phyloP scores from a whole-genome alignment of 2,113 vertebrate genomes.

The Taxidea taxus region DNA sequence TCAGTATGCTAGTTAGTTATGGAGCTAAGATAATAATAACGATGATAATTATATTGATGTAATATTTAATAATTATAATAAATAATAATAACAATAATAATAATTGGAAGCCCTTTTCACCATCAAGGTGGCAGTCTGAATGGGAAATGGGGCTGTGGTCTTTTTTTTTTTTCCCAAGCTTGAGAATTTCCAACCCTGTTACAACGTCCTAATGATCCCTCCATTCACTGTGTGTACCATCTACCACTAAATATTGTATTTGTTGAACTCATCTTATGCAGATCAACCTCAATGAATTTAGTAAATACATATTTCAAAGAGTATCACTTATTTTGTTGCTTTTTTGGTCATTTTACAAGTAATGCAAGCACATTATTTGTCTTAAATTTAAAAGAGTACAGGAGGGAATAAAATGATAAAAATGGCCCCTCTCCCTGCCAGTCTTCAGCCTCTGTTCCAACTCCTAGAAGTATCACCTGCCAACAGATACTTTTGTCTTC shows the following conservation, averaged over 20 bases:
- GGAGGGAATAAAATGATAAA: neutral
- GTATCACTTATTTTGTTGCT: neutral
- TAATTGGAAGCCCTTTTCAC: neutral
- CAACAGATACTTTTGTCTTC: neutral
- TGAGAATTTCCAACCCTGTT: neutral
- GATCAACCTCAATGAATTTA: neutral
- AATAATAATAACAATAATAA: neutral
- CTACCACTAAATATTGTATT: neutral
- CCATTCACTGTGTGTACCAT: no score
- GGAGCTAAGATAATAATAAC: neutral
- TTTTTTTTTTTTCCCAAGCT: neutral
- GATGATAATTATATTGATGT: neutral
- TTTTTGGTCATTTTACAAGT: neutral
- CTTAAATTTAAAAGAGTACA: neutral
- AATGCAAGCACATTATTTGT: neutral
- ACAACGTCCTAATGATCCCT: no score
- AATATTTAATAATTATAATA: neutral
- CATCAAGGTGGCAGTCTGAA: neutral
- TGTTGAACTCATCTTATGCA: neutral
- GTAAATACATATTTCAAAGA: neutral
- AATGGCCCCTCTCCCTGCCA: no score
- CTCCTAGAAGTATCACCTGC: neutral
- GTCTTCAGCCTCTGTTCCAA: neutral
- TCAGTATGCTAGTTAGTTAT: neutral
- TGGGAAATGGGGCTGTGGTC: accelerated